Evolutionary conservation across 2,113 vertebrate genomes (phyloP).

Genomic region (Serinus canaria): DNA sequence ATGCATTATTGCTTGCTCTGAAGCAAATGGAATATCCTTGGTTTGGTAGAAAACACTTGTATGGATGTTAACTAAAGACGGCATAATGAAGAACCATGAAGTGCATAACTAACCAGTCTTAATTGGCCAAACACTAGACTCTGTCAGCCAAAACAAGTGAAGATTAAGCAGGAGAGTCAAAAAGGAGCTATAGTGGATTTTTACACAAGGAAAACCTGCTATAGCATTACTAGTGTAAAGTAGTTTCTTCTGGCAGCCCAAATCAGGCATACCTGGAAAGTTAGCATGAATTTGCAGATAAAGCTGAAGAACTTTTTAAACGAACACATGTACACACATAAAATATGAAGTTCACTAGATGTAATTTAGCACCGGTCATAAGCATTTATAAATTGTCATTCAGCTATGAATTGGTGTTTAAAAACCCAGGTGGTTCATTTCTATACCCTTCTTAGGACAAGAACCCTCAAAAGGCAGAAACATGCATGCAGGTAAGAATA

Average conservation of each 20-base stretch:
- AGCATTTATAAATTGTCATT: background rate
- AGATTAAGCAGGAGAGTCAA: background rate
- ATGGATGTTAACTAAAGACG: background rate
- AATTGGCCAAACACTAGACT: background rate
- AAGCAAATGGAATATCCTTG: conserved; percentile 2
- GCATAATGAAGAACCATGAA: conserved; percentile 6
- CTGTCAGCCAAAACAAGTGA: background rate
- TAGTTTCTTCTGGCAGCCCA: background rate
- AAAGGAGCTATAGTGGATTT: background rate
- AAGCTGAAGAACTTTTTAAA: background rate
- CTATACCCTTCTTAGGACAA: background rate
- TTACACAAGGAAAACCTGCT: background rate
- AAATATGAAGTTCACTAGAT: background rate
- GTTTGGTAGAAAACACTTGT: background rate
- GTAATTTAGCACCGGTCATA: background rate
- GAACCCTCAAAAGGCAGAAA: background rate
- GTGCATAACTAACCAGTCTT: background rate
- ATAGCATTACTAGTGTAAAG: background rate
- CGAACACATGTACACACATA: background rate
- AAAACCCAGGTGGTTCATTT: rapidly evolving
- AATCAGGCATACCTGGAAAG: background rate
- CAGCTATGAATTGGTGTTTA: background rate
- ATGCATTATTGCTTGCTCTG: background rate
- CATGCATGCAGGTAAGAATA: background rate
- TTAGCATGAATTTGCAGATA: background rate